Percentiles rank a stretch among this genome's conserved stretches.
phyloP scores from a whole-genome alignment of 1,140 invertebrate species.

The Melanaphis sacchari region DNA sequence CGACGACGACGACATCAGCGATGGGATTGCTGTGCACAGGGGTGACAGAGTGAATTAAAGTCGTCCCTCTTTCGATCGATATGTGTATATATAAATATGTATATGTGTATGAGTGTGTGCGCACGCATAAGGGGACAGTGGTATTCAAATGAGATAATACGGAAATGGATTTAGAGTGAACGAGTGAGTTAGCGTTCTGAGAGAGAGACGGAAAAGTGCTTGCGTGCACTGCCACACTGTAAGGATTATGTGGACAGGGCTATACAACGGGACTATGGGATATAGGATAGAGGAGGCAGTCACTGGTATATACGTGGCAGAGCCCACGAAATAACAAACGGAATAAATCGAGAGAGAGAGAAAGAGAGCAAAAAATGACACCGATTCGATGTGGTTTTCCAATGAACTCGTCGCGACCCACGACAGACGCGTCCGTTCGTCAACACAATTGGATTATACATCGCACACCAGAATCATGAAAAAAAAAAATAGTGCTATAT shows the following conservation, averaged over 20 bases:
- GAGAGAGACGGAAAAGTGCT: slow-evolving; percentile 26
- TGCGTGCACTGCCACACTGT: neutral
- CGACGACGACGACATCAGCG: neutral
- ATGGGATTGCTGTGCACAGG: slow-evolving; percentile 9
- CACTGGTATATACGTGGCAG: too few species aligned
- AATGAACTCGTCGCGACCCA: neutral
- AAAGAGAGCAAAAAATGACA: neutral
- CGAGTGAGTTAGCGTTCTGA: slow-evolving; percentile 41
- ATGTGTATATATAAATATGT: neutral
- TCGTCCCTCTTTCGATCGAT: slow-evolving; percentile 54
- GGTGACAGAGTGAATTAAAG: slow-evolving; percentile 55
- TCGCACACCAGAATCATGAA: neutral
- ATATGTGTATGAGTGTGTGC: neutral
- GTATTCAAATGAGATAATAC: slow-evolving; percentile 58
- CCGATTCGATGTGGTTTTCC: slow-evolving; percentile 28
- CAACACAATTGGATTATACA: slow-evolving; percentile 8
- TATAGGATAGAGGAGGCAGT: neutral
- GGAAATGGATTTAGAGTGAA: slow-evolving; percentile 49
- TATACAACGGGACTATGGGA: neutral
- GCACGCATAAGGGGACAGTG: neutral
- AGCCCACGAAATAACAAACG: slow-evolving; percentile 46
- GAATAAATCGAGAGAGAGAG: neutral
- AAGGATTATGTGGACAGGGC: slow-evolving; percentile 33
- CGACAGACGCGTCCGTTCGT: neutral
- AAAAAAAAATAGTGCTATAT: neutral